Evolutionary conservation across 2,113 vertebrate species (phyloP), one percentile per base, ranked within the genome.

Genomic region (Rynchops niger): DNA sequence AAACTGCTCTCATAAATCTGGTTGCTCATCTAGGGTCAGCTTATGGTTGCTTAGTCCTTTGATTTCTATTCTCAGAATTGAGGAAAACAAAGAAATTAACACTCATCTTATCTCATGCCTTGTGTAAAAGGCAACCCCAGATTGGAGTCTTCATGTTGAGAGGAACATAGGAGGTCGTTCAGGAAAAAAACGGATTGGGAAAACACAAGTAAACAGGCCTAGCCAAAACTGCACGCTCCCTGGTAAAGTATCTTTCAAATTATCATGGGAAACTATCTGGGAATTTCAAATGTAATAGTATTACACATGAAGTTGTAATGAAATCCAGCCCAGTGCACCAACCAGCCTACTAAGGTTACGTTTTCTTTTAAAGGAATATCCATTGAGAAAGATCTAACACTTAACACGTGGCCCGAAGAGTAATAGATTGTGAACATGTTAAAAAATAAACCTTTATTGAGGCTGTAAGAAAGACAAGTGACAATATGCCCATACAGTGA

Each of bases 401-500:
- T 74, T 59, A 53, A 52, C 4, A 1, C 52, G 26, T 78, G 15
- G 17, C 61, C 20, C 3, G 6, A 85, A 56, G 5, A 38, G 9
- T 78, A 61, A 61, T 4, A 7, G 13, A 65, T 6, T 32, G 7
- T 70, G 14, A 61, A 47, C 11, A 47, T 3, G 2, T 38, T 84
- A 70, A 65, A 82, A 61, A 5, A 0, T 13, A 53, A 76, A 43
- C 6, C 4, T 29, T 71, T 80, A 66, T 9, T 71, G 36, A 71
- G 66, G 20, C 8, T 32, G 17, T 47, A 62, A 80, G 29, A 67
- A 83, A 80, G 29, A 62, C 6, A 15, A 58, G 9, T 9, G 76
- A 13, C 25, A 74, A 25, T 2, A 2, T 1, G 2, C 8, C 12
- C 6, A 36, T 50, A 38, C 12, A 42, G 11, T 11, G 3, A 50